Evolutionary conservation across 2,113 vertebrate species (phyloP).

Genomic region (Catharus fuscescens): DNA sequence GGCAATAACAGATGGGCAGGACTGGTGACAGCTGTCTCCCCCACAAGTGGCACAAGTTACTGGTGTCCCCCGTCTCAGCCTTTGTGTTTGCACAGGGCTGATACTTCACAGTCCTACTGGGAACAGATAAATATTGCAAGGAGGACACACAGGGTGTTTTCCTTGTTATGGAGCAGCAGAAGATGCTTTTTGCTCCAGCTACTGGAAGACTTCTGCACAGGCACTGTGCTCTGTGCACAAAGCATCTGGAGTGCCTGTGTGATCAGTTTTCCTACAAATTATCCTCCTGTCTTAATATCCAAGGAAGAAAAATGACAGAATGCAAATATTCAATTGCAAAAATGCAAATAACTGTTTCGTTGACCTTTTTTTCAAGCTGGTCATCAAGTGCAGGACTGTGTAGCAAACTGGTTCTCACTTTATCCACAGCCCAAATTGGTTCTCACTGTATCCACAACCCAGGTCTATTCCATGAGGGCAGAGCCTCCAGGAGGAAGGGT

Average conservation of each 20-base stretch:
- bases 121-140: background rate
- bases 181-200: background rate
- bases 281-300: background rate
- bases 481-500: background rate
- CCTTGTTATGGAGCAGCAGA: background rate
- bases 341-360: background rate
- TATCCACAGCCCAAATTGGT: background rate
- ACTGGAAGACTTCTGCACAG: background rate
- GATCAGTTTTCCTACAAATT: background rate
- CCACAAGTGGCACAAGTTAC: fast-evolving
- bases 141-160: background rate
- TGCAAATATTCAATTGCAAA: background rate
- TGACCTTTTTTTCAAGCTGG: background rate
- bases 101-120: background rate
- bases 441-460: background rate
- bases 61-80: background rate
- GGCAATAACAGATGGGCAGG: background rate
- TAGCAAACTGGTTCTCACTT: background rate
- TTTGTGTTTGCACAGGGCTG: background rate
- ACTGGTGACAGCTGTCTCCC: background rate
- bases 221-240: background rate
- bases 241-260: background rate
- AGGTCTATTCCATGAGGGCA: background rate
- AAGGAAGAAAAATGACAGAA: background rate
- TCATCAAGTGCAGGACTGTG: background rate